phyloP scores from a whole-genome alignment of 1,140 invertebrate species.

The Dinoponera quadriceps region DNA sequence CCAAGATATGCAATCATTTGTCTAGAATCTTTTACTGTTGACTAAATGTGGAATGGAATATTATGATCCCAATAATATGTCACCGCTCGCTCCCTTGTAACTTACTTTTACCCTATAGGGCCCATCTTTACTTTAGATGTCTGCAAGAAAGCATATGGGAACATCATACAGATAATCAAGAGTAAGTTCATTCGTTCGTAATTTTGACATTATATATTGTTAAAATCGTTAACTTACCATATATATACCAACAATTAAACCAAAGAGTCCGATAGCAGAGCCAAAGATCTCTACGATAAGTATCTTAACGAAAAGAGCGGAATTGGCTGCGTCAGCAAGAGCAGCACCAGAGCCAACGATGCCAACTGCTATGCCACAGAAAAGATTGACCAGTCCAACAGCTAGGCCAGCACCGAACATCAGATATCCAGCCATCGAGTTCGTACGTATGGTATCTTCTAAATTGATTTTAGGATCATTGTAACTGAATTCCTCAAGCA shows the following conservation, averaged over 20 bases:
- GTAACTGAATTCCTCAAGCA: slow-evolving; percentile 88
- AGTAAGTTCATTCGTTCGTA: slow-evolving; percentile 1
- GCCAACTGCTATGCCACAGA: slow-evolving; percentile 98
- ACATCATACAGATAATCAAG: not conserved
- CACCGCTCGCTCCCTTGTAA: not conserved
- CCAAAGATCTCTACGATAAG: slow-evolving; percentile 99
- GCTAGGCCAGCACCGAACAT: slow-evolving; percentile 98
- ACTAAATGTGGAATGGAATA: slow-evolving; percentile 64
- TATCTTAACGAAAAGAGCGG: slow-evolving; percentile 98
- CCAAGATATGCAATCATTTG: not conserved
- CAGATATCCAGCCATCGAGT: slow-evolving; percentile 94
- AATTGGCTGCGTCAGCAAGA: slow-evolving; percentile 97
- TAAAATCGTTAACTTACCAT: slow-evolving; percentile 86
- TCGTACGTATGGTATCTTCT: slow-evolving; percentile 83
- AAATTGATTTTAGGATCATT: slow-evolving; percentile 64
- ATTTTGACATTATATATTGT: not conserved
- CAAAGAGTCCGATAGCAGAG: slow-evolving; percentile 98
- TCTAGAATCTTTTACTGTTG: slow-evolving; percentile 24
- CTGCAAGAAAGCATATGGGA: slow-evolving; percentile 74
- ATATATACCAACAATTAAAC: slow-evolving; percentile 98
- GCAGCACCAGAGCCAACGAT: slow-evolving; percentile 98
- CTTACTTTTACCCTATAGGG: slow-evolving; percentile 76
- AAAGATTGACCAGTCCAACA: slow-evolving; percentile 97
- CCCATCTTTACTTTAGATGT: slow-evolving; percentile 88
- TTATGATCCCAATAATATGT: slow-evolving; percentile 47